Base-by-base conservation (phyloP, 2,797 vertebrate genomes). In the Serranus cabrilla region DNA sequence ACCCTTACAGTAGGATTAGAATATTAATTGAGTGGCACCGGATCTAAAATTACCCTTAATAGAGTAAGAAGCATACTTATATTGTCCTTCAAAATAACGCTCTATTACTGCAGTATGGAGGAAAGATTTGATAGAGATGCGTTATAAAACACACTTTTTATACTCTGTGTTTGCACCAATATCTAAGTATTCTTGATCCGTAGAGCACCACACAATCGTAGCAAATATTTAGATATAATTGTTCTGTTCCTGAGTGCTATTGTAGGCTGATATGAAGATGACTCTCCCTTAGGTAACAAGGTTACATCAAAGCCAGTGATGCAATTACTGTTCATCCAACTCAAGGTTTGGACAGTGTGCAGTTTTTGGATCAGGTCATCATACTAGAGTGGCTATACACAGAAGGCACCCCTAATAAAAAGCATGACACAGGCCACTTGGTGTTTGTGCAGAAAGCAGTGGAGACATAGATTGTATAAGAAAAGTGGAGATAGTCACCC, bases 21-120 rank as follows among this genome's bases (percentile, higher is more conserved):
- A 56, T 27, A 40, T 54, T 51, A 18, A 71, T 57, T 74, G 25
- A 23, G 17, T 59, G 21, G 27, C 25, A 27, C 7, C 59, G 54
- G 34, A 20, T 62, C 25, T 54, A 11, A 76, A 71, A 74, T 75
- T 10, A 39, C 21, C 12, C 23, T 40, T 57, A 23, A 52, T 46
- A 47, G 12, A 72, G 25, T 67, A 20, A 58, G 61, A 71, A 65
- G 42, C 40, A 39, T 37, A 52, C 54, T 68, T 46, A 25, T 43
- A 37, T 27, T 62, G 39, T 62, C 56, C 34, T 54, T 69, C 27
- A 69, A 13, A 61, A 5, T 20, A 40, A 59, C n/a, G 1, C 55
- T 40, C n/a, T 7, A 43, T 62, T 31, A 50, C 23, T 70, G n/a
- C 45, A 69, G n/a, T 51, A 27, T 23, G 46, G 47, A 57, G 23